Base-by-base conservation (phyloP, 2,797 vertebrate species). In the Capromys pilorides region DNA sequence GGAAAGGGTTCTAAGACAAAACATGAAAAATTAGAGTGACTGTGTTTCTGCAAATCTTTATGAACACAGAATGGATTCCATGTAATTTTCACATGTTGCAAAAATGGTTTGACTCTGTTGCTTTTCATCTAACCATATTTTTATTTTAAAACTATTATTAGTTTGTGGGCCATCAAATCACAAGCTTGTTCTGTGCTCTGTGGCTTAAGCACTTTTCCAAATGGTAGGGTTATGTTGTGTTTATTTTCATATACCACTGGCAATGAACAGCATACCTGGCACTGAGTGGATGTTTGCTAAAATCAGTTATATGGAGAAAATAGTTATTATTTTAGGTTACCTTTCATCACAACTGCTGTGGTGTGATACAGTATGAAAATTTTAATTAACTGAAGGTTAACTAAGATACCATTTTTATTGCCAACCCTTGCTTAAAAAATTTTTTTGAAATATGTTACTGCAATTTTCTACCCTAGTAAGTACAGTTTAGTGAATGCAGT, bases 381-480 rank as follows among this genome's bases (percentile, higher is more conserved):
- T 94, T 69, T 19, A 94, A 93, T 80, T 78, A 95, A 85, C 67
- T 75, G 66, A 90, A 86, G 81, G 94, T 92, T 94, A 94, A 88
- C 51, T 77, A 75, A 69, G 71, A 97, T 95, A 92, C 28, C 73
- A 86, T 80, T 96, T 96, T 36, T 28, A 94, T 82, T 93, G 92
- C 91, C 57, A 93, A 54, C 8, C n/a, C 62, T 89, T 82, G 31
- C 83, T 93, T 51, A n/a, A 80, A 87, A 92, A 79, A 82, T 80
- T 94, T 93, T 95, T 94, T 89, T 90, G 71, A 94, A 86, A 73
- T 93, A 86, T 94, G 71, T 73, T 94, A 91, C 94, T 94, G 51
- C 69, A 96, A 96, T 97, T 96, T 96, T 96, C 88, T 97, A 94
- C 87, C 93, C 90, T 95, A 96, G 91, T 97, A 97, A 97, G 93